Evolutionary conservation across 2,888 invertebrate species (phyloP).

Genomic region (Latrodectus hesperus): DNA sequence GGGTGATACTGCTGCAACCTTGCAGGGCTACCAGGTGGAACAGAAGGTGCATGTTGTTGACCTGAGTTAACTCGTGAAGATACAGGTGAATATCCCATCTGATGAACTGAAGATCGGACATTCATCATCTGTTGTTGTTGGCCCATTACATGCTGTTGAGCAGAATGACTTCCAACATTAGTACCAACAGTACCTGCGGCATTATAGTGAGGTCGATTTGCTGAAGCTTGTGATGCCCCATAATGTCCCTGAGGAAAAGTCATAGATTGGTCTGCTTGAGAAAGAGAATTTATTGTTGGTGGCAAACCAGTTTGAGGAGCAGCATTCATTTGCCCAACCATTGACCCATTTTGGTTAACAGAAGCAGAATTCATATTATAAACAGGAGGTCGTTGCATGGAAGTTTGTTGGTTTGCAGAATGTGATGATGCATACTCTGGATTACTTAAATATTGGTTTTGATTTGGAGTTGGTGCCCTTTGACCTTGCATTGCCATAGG

Average conservation of each 20-base stretch:
- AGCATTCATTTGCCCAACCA: conserved; percentile 59
- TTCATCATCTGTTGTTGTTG: conserved; percentile 68
- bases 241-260: conserved; percentile 70
- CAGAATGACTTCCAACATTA: conserved; percentile 42
- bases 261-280: conserved; percentile 66
- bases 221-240: conserved; percentile 64
- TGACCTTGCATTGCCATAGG: conserved; percentile 61
- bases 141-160: conserved; percentile 53
- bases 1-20: conserved; percentile 67
- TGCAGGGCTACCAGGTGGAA: conserved; percentile 68
- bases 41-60: conserved; percentile 51
- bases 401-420: conserved; percentile 63
- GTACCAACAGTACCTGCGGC: conserved; percentile 55
- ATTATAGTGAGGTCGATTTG: conserved; percentile 66
- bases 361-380: conserved; percentile 66
- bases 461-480: conserved; percentile 64
- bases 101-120: conserved; percentile 62
- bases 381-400: conserved; percentile 69
- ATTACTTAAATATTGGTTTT: conserved; percentile 67
- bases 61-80: conserved; percentile 67
- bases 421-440: conserved; percentile 62
- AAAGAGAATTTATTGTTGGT: conserved; percentile 62
- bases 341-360: conserved; percentile 67
- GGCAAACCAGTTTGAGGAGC: conserved; percentile 63
- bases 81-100: conserved; percentile 68